Evolutionary conservation across 2,113 vertebrate species (phyloP), one percentile per base, ranked within the genome.

Genomic region (Sterrhoptilus dennistouni): DNA sequence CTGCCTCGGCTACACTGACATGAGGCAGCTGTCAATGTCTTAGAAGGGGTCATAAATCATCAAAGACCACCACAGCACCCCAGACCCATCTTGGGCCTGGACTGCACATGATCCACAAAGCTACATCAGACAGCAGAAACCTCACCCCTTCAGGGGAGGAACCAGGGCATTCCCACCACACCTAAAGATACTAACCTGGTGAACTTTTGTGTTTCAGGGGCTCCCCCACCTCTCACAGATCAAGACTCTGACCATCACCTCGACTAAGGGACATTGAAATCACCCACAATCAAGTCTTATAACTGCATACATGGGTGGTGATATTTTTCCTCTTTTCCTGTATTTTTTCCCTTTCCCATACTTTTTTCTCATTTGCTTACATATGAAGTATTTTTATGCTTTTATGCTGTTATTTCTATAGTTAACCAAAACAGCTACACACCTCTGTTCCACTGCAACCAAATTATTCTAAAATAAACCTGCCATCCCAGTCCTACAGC

Each of bases 1-100:
- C 31, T 35, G 57, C 20, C 49, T 79, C n/a, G 35, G 31, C 6
- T 29, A 21, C 0, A 0, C 11, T 47, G 31, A 5, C 2, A 1
- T 25, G 49, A 72, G 6, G 14, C 35, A 80, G 33, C 35, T 61
- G 23, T 11, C 52, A 17, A 22, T 4, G 14, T 19, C 40, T 33
- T 35, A 57, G 6, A 21, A 27, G 22, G n/a, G 49, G 11, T 27
- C 49, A 35, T 31, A 42, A 56, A 50, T 16, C 25, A 64, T 14
- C 49, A 14, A 24, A 69, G 20, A 40, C 23, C 28, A 14, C n/a
- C 7, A 0, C 38, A 14, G 7, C 22, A 23, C 11, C 23, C 33
- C 22, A 44, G 33, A 53, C 17, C 14, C 21, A 33, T 50, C 33
- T 22, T 50, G 44, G 33, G 52, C 31, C 42, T 5, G 21, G 42